phyloP scores from a whole-genome alignment of 2,888 invertebrate species.

The Julus scanicus region DNA sequence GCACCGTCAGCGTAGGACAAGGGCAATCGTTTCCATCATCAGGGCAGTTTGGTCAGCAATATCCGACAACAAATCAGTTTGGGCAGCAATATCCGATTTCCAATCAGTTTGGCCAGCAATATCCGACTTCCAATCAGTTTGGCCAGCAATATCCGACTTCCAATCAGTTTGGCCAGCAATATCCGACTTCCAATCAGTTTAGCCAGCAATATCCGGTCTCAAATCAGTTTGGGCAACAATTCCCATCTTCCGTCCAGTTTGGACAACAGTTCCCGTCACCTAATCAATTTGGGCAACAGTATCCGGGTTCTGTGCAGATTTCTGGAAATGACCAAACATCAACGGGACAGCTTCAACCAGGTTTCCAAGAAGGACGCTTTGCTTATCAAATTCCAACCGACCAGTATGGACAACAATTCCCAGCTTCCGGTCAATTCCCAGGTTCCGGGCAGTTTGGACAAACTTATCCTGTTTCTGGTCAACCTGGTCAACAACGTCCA shows the following conservation, averaged over 20 bases:
- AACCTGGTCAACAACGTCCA: background rate
- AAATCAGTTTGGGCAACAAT: background rate
- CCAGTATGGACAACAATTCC: constrained; percentile 48
- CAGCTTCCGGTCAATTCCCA: constrained; percentile 36
- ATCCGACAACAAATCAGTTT: background rate
- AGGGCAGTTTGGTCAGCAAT: background rate
- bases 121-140: background rate
- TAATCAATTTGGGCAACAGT: constrained; percentile 35
- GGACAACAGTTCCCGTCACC: constrained; percentile 19
- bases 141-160: background rate
- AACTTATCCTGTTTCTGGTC: constrained; percentile 46
- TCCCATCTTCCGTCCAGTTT: background rate
- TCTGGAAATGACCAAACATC: background rate
- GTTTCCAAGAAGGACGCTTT: constrained; percentile 31
- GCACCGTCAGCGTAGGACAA: background rate
- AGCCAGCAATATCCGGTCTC: background rate
- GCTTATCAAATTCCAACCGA: background rate
- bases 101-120: constrained; percentile 41
- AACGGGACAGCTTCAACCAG: constrained; percentile 6
- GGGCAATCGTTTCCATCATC: background rate
- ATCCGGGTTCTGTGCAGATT: background rate
- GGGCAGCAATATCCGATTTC: background rate
- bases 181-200: background rate
- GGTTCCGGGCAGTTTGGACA: constrained; percentile 41
- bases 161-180: background rate